Base-by-base conservation (phyloP, 2,797 vertebrate genomes). In the Myotis planiceps region DNA sequence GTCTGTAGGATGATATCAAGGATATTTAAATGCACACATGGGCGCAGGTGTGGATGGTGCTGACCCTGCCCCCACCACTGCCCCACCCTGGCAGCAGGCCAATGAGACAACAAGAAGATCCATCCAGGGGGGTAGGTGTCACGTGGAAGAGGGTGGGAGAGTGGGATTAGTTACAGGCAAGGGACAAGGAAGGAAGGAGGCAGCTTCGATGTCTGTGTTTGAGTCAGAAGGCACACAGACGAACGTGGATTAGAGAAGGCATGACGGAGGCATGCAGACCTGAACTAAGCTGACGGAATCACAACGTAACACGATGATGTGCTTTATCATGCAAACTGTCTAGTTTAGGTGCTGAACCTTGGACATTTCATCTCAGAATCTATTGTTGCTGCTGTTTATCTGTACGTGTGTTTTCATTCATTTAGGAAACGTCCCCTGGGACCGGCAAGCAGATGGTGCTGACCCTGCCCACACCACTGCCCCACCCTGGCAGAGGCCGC, bases 51-150 rank as follows among this genome's bases (percentile, higher is more conserved):
- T 51, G 27, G 18, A 37, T 5, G 1, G 16, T 19, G 32, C 8
- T 9, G 74, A 18, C 58, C 34, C 23, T 23, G 21, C 18, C 32
- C 14, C 9, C 3, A 5, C 0, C 5, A 0, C 19, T 2, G 55
- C 6, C 9, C 51, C 58, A 3, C 9, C 13, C 55, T 9, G 47
- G 37, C 49, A 23, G 60, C 7, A 8, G 25, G 34, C 34, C 45
- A 42, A 29, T 19, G 19, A 16, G 16, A 68, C 10, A 42, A n/a
- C 39, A 42, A 5, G 53, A 74, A 19, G 71, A 14, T 51, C 42
- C 45, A 66, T 5, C 74, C 42, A 4, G 55, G 58, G 68, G 45
- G 51, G 51, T 15, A 2, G 47, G 32, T 6, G 21, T 14, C n/a
- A 5, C 4, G 0, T 18, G 79, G 34, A 39, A 37, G 14, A 58